Evolutionary conservation across 1,140 invertebrate genomes (phyloP).

Genomic region (Eciton burchellii): DNA sequence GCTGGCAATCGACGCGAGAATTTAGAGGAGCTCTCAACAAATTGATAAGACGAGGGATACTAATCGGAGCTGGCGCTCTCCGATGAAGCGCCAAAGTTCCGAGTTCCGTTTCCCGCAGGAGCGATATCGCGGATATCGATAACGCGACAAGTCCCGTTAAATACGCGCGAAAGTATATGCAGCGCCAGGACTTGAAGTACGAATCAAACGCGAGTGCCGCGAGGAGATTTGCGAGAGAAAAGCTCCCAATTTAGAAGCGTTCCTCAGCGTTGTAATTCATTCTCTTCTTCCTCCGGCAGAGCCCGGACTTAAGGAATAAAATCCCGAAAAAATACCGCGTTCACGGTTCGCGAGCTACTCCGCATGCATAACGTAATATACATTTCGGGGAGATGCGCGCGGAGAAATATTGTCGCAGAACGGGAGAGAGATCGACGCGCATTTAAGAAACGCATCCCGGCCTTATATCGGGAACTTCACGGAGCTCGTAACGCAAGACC

Average conservation of each 20-base stretch:
- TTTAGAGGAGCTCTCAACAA: neutral
- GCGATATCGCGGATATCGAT: conserved; percentile 3
- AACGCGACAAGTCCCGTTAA: neutral
- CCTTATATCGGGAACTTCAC: neutral
- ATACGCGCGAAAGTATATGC: neutral
- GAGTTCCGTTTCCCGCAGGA: neutral
- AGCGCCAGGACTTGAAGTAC: neutral
- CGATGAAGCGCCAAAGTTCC: neutral
- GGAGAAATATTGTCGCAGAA: conserved; percentile 5
- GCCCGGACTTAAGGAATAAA: neutral
- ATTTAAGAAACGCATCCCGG: too few relatives aligned
- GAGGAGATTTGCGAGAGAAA: neutral
- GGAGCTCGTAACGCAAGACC: neutral
- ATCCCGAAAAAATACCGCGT: neutral
- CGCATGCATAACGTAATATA: neutral
- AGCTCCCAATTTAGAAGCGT: neutral
- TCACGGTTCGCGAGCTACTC: too few relatives aligned
- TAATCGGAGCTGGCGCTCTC: neutral
- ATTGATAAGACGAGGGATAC: conserved; percentile 32
- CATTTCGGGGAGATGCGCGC: neutral
- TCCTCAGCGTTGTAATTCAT: neutral
- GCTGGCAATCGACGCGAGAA: neutral
- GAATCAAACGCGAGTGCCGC: neutral
- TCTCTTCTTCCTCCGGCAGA: neutral
- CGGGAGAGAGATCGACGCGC: conserved; percentile 4